phyloP scores from a whole-genome alignment of 1,140 invertebrate genomes.

The Watersipora subatra region DNA sequence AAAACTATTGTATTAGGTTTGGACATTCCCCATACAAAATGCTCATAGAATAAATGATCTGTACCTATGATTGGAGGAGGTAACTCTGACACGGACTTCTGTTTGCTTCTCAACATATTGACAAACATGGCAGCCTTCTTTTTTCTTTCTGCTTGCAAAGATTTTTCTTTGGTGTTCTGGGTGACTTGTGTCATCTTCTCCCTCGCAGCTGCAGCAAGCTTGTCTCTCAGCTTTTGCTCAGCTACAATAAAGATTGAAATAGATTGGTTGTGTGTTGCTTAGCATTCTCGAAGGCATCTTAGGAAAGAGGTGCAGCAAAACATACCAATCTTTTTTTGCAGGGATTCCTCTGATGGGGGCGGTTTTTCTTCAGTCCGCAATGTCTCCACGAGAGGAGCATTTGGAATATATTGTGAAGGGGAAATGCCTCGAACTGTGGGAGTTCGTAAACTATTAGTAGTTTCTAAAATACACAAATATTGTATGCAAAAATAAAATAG shows the following conservation, averaged over 20 bases:
- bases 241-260: slow-evolving; percentile 26
- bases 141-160: slow-evolving; percentile 57
- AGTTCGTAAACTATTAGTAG: too few relatives aligned
- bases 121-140: slow-evolving; percentile 44
- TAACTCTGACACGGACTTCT: too few relatives aligned
- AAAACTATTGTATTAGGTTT: too few relatives aligned
- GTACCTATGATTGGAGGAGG: too few relatives aligned
- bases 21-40: too few relatives aligned
- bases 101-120: slow-evolving; percentile 26
- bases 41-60: too few relatives aligned
- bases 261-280: background rate
- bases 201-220: slow-evolving; percentile 47
- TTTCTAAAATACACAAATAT: too few relatives aligned
- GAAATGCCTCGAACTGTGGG: too few relatives aligned
- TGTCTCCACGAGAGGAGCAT: too few relatives aligned
- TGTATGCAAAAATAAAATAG: too few relatives aligned
- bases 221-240: slow-evolving; percentile 53
- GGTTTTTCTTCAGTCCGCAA: slow-evolving; percentile 6
- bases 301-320: background rate
- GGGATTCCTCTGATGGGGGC: slow-evolving; percentile 7
- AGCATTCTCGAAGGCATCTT: background rate
- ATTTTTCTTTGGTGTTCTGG: slow-evolving; percentile 51
- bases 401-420: too few relatives aligned
- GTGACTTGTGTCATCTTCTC: slow-evolving; percentile 48
- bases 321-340: slow-evolving; percentile 15